Conservation (phyloP, 2,888 invertebrate species). For the Linyphia triangularis region DNA sequence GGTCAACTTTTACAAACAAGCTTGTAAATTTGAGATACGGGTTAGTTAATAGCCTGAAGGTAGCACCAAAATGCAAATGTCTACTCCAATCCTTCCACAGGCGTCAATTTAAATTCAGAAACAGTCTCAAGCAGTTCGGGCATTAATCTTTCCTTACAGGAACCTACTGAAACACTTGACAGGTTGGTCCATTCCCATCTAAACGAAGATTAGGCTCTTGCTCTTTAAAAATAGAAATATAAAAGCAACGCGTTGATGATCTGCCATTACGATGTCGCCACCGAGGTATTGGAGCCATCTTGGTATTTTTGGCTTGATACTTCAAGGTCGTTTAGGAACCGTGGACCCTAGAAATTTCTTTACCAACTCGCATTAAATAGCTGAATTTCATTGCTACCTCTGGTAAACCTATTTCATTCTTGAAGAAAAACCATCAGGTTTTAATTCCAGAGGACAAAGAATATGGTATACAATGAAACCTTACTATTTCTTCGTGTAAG, state of each 20-base stretch:
- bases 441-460: too few species aligned
- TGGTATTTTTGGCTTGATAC: not conserved
- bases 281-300: not conserved
- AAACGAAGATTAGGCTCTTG: not conserved
- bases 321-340: not conserved
- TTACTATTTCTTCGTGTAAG: too few species aligned
- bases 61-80: not conserved
- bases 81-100: not conserved
- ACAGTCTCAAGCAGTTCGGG: not conserved
- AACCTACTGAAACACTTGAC: constrained; percentile 26
- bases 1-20: too few species aligned
- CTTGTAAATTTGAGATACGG: too few species aligned
- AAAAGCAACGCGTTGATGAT: not conserved
- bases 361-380: too few species aligned
- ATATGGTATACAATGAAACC: too few species aligned
- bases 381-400: too few species aligned
- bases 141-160: not conserved
- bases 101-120: not conserved
- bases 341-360: not conserved
- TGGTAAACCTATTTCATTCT: too few species aligned
- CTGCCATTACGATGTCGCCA: constrained; percentile 2
- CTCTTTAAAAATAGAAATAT: not conserved
- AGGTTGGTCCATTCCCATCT: not conserved
- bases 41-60: too few species aligned
- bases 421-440: too few species aligned